Evolutionary conservation across 2,113 vertebrate species (phyloP).

Genomic region (Brevimyrus niger): DNA sequence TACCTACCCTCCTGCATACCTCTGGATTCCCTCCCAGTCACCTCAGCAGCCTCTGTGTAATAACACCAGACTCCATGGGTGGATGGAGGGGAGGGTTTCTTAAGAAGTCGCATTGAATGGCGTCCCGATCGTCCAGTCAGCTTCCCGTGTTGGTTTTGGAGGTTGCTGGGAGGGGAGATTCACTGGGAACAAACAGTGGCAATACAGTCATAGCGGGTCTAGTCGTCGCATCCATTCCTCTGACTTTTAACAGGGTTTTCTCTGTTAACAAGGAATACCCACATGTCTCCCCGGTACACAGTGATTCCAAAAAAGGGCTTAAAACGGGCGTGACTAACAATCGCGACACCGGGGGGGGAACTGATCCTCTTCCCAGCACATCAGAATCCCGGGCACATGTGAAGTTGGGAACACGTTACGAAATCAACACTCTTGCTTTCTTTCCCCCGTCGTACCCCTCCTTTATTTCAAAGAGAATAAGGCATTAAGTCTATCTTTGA

Average conservation of each 20-base stretch:
- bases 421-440: conserved; percentile 53
- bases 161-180: neutral
- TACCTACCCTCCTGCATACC: neutral
- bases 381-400: conserved; percentile 56
- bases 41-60: neutral
- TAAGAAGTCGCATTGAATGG: neutral
- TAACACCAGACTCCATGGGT: neutral
- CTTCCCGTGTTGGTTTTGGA: neutral
- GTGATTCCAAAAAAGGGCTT: conserved; percentile 10
- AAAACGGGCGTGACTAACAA: conserved; percentile 33
- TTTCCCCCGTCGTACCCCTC: conserved; percentile 53
- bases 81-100: neutral
- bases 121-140: neutral
- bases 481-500: conserved; percentile 58
- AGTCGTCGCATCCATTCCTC: neutral
- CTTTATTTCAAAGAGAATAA: conserved; percentile 70
- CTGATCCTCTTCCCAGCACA: conserved; percentile 41
- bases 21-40: neutral
- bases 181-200: neutral
- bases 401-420: conserved; percentile 49
- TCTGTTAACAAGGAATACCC: neutral
- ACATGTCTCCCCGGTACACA: conserved; percentile 6
- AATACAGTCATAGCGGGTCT: neutral
- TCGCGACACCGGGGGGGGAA: conserved; percentile 29
- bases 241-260: neutral